phyloP scores from a whole-genome alignment of 2,888 invertebrate genomes.

The Sphaeridia pumilis region DNA sequence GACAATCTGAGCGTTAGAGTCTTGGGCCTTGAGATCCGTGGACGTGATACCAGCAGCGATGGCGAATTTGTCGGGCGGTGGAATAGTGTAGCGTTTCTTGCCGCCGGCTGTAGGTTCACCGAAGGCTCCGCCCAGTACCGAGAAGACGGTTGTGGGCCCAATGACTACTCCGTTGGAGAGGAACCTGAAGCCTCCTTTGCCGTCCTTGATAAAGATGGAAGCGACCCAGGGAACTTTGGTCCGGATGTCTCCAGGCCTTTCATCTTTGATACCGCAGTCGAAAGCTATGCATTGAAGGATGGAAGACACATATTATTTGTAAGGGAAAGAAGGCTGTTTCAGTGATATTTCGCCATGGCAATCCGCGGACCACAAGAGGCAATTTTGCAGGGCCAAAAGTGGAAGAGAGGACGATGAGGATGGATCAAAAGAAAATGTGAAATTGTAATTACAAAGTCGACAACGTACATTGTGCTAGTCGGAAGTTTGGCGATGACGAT shows the following conservation, averaged over 20 bases:
- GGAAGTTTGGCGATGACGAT: no score
- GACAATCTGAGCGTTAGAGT: conserved; percentile 4
- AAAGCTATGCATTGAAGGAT: conserved; percentile 1
- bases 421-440: no score
- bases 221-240: conserved; percentile 14
- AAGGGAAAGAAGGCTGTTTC: no score
- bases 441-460: no score
- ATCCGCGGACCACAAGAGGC: no score
- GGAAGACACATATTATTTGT: no score
- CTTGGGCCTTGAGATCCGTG: conserved; percentile 2
- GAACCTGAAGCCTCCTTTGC: conserved; percentile 5
- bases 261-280: conserved; percentile 4
- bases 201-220: conserved; percentile 6
- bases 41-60: conserved; percentile 4
- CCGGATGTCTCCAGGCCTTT: conserved; percentile 4
- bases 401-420: no score
- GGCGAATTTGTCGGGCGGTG: conserved; percentile 1
- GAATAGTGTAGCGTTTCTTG: conserved; percentile 1
- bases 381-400: no score
- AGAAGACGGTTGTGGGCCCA: conserved; percentile 5
- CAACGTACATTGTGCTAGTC: no score
- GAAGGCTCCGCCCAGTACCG: conserved; percentile 6
- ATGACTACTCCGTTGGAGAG: conserved; percentile 4
- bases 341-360: no score
- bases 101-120: neutral